Evolutionary conservation across 2,797 vertebrate species (phyloP).

Genomic region (Hybognathus amarus): DNA sequence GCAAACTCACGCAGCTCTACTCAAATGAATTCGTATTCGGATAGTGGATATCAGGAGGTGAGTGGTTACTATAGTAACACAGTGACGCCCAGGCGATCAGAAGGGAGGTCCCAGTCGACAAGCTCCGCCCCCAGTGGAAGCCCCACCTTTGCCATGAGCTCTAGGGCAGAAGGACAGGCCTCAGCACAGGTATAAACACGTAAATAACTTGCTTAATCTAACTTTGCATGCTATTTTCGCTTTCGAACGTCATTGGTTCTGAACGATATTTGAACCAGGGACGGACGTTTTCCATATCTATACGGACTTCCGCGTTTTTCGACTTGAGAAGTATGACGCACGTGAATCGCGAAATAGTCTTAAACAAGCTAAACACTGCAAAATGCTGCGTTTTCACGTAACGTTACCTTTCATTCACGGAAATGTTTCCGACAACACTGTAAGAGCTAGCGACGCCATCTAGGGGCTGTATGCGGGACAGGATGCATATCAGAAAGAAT

Average conservation of each 20-base stretch:
- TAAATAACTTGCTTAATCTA: neutral
- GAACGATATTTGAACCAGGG: neutral
- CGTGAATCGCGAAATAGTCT: neutral
- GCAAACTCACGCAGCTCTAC: constrained; percentile 92
- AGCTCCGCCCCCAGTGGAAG: constrained; percentile 81
- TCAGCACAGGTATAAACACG: constrained; percentile 79
- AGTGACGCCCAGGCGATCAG: constrained; percentile 87
- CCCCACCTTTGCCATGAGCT: constrained; percentile 79
- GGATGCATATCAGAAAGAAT: neutral
- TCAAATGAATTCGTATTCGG: constrained; percentile 96
- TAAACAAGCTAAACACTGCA: constrained; percentile 3
- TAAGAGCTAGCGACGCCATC: neutral
- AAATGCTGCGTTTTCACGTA: neutral
- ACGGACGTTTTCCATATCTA: neutral
- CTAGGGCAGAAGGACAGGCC: constrained; percentile 84
- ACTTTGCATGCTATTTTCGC: neutral
- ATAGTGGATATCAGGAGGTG: constrained; percentile 98
- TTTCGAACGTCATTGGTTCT: neutral
- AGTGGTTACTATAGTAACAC: constrained; percentile 89
- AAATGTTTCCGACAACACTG: neutral
- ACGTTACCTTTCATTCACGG: neutral
- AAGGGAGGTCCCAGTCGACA: constrained; percentile 85
- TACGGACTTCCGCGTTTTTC: neutral
- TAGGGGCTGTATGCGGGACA: neutral
- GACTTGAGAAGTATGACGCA: neutral